Conservation (phyloP, 2,888 invertebrate genomes). For the Apamea monoglypha region DNA sequence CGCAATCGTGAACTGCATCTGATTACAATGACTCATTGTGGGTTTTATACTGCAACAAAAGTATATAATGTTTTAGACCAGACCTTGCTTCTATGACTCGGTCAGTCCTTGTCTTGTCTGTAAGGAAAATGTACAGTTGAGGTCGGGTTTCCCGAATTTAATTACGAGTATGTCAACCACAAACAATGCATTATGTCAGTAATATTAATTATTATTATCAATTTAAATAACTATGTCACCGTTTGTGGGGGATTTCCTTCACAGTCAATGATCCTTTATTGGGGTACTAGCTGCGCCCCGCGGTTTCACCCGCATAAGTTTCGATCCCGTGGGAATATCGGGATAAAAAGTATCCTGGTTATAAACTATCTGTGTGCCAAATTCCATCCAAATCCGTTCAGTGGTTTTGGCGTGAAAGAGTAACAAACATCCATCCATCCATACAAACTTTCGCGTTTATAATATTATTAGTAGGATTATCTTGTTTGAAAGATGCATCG, state of each 20-base stretch:
- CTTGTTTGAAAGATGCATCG: not conserved
- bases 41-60: conserved; percentile 35
- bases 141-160: conserved; percentile 50
- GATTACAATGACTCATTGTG: conserved; percentile 70
- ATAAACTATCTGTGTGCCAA: too few species aligned
- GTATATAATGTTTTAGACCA: conserved; percentile 19
- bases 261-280: conserved; percentile 17
- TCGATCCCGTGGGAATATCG: too few species aligned
- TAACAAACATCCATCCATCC: too few species aligned
- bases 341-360: too few species aligned
- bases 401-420: too few species aligned
- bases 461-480: not conserved
- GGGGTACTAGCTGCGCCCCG: not conserved
- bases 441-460: too few species aligned
- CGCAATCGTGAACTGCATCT: conserved; percentile 72
- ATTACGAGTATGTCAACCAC: conserved; percentile 31
- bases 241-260: not conserved
- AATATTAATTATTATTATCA: conserved; percentile 20
- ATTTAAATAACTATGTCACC: conserved; percentile 13
- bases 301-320: too few species aligned
- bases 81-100: conserved; percentile 42
- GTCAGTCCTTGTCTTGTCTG: conserved; percentile 2
- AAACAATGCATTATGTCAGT: conserved; percentile 6
- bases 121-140: conserved; percentile 41
- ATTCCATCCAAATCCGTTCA: too few species aligned